These are phyloP conservation scores for Eristalinus aeneus DNA, from an alignment of 2,888 invertebrate genomes.

Conservation along the genomic window DNA sequence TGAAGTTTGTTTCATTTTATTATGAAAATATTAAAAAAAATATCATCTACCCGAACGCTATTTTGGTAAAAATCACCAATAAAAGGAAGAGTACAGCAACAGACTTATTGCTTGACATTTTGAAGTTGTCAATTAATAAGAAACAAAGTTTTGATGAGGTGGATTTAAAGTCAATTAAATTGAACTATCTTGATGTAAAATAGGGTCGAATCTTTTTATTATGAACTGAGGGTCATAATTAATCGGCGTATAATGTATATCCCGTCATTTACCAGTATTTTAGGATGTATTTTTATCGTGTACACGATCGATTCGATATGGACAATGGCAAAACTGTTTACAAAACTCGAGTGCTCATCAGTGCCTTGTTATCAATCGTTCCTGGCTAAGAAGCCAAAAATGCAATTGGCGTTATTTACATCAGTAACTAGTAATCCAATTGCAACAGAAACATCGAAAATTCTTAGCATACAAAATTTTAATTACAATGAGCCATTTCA, in stretches of 20 bases:
- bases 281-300: slow-evolving; percentile 85
- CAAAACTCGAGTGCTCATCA: slow-evolving; percentile 84
- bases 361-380: slow-evolving; percentile 86
- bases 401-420: slow-evolving; percentile 87
- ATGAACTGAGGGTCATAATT: slow-evolving; percentile 14
- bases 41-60: too few species aligned
- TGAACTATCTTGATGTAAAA: not conserved
- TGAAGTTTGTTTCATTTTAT: too few species aligned
- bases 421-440: slow-evolving; percentile 84
- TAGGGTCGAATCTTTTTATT: not conserved
- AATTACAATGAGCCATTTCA: slow-evolving; percentile 84
- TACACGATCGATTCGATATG: slow-evolving; percentile 89
- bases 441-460: slow-evolving; percentile 83
- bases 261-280: slow-evolving; percentile 84
- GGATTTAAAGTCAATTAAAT: slow-evolving; percentile 25
- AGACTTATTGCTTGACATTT: not conserved
- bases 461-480: slow-evolving; percentile 85
- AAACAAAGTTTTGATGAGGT: slow-evolving; percentile 37
- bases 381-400: slow-evolving; percentile 85
- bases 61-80: too few species aligned
- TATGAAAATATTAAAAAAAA: too few species aligned
- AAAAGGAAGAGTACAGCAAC: too few species aligned
- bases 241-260: slow-evolving; percentile 72
- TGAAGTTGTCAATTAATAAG: not conserved
- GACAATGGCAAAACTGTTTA: slow-evolving; percentile 87